These are phyloP conservation scores for Cataglyphis albicans DNA, from an alignment of 2,888 invertebrate genomes.

Conservation along the genomic window DNA sequence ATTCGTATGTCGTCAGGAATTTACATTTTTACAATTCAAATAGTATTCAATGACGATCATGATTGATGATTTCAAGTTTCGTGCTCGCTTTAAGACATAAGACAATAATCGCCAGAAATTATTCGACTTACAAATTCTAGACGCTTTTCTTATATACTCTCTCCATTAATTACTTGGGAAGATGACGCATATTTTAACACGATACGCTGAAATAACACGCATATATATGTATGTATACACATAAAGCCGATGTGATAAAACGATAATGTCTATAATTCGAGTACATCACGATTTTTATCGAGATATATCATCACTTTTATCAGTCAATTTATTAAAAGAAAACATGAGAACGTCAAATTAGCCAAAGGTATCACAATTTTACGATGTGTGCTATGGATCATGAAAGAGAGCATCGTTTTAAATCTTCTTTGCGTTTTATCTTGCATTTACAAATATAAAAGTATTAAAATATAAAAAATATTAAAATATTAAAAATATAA, in stretches of 20 bases:
- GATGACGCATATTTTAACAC: background rate
- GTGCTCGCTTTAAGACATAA: background rate
- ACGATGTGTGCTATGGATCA: background rate
- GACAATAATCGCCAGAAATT: background rate
- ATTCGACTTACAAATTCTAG: slow-evolving; percentile 2
- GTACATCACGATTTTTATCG: background rate
- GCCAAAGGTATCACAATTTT: background rate
- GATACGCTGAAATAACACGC: background rate
- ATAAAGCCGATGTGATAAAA: slow-evolving; percentile 11
- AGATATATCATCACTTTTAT: slow-evolving; percentile 3
- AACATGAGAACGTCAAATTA: slow-evolving; percentile 11
- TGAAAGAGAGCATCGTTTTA: background rate
- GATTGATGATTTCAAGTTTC: background rate
- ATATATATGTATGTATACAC: background rate
- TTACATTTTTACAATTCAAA: slow-evolving; percentile 28
- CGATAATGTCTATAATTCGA: background rate
- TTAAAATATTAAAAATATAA: too few species aligned
- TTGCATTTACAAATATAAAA: background rate
- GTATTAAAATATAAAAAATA: too few species aligned
- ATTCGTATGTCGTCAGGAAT: background rate
- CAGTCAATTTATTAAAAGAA: slow-evolving; percentile 21
- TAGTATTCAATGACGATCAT: background rate
- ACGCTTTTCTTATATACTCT: background rate
- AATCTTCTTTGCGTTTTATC: background rate
- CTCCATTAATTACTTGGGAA: background rate